A percentile compares a stretch with the other conserved stretches of the same genome.
phyloP scores from a whole-genome alignment of 2,113 vertebrate species.

The Uria lomvia region DNA sequence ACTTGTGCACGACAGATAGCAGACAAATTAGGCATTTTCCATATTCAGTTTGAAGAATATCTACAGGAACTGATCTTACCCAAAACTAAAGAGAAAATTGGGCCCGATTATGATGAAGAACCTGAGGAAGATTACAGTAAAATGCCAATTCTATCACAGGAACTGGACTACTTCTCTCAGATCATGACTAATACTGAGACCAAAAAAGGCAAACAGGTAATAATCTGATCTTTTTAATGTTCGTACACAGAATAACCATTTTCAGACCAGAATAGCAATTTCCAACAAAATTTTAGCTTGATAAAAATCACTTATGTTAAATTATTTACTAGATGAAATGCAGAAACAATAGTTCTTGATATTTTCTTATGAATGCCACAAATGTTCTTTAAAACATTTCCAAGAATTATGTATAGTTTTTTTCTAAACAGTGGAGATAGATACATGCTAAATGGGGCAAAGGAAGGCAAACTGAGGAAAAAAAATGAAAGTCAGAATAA shows the following conservation, averaged over 20 bases:
- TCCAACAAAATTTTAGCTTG: neutral
- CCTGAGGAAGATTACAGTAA: slow-evolving; percentile 68
- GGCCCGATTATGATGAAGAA: slow-evolving; percentile 75
- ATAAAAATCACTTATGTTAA: neutral
- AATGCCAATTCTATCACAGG: slow-evolving; percentile 14
- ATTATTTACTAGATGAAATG: neutral
- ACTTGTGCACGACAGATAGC: slow-evolving; percentile 79
- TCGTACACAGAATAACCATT: neutral
- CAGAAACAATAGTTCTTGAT: neutral
- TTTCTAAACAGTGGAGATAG: neutral
- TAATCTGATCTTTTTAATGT: neutral
- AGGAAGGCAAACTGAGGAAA: neutral
- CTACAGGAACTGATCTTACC: slow-evolving; percentile 86
- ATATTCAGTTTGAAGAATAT: slow-evolving; percentile 89
- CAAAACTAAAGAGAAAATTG: slow-evolving; percentile 80
- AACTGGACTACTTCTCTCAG: slow-evolving; percentile 7
- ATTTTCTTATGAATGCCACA: neutral
- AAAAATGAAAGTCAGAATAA: neutral
- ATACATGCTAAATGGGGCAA: neutral
- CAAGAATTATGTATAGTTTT: neutral
- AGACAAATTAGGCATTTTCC: slow-evolving; percentile 85
- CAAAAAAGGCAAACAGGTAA: slow-evolving; percentile 51
- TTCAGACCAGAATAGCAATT: neutral
- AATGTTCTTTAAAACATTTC: neutral
- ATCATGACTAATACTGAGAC: neutral